Conservation (phyloP, 2,888 invertebrate species). For the Acrocyrtus sp. region DNA sequence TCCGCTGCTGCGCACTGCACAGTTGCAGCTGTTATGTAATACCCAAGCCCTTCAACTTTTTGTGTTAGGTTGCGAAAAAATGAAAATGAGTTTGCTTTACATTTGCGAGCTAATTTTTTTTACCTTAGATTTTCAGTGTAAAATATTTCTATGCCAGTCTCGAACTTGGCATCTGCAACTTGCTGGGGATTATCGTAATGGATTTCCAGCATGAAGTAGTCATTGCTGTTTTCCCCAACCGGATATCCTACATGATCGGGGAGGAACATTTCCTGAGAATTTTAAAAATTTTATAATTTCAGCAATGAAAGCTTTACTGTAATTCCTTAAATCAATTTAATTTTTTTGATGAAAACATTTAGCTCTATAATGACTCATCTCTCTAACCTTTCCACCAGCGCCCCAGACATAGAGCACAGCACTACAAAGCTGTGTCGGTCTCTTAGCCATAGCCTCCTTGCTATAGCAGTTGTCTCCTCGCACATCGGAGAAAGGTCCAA, state of each 20-base stretch:
- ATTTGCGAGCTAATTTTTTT: neutral
- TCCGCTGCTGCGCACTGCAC: no score
- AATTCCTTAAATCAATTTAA: no score
- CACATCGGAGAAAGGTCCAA: constrained; percentile 48
- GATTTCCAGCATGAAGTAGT: constrained; percentile 89
- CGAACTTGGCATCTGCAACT: constrained; percentile 44
- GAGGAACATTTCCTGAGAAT: constrained; percentile 78
- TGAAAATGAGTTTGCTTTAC: no score
- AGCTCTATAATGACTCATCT: no score
- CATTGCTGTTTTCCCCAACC: constrained; percentile 74
- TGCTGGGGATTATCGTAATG: constrained; percentile 81
- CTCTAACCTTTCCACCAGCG: constrained; percentile 52
- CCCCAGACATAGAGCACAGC: constrained; percentile 49
- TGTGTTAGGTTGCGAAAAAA: neutral
- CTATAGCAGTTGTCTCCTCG: constrained; percentile 53
- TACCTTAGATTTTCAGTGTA: constrained; percentile 56
- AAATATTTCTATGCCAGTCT: constrained; percentile 55
- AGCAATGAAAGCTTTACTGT: no score
- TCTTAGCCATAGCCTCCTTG: constrained; percentile 28
- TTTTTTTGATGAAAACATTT: no score
- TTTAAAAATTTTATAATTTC: no score
- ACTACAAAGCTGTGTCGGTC: constrained; percentile 51
- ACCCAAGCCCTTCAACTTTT: neutral
- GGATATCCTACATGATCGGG: constrained; percentile 84
- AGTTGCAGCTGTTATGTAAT: neutral